Evolutionary conservation across 2,113 vertebrate genomes (phyloP).

Genomic region (Actenoides hombroni): DNA sequence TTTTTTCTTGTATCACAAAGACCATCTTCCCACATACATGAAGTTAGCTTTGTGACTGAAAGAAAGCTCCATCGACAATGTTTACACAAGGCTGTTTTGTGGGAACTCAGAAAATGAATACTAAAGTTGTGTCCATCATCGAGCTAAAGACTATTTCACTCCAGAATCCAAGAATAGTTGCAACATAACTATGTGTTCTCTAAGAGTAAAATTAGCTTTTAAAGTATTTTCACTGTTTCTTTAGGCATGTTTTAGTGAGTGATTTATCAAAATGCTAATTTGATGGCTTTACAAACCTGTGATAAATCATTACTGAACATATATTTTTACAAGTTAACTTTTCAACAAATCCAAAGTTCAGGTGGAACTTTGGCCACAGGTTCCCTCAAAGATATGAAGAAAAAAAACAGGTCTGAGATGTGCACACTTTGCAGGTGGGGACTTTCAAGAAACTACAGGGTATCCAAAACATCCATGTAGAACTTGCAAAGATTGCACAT

Average conservation of each 20-base stretch:
- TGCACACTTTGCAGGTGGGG: background rate
- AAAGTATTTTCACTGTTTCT: background rate
- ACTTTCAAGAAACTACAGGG: background rate
- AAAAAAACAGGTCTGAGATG: background rate
- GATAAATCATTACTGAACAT: background rate
- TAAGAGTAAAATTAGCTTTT: background rate
- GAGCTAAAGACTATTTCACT: background rate
- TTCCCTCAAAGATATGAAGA: background rate
- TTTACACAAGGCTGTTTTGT: background rate
- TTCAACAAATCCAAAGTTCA: background rate
- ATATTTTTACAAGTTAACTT: background rate
- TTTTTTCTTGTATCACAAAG: background rate
- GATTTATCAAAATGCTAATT: background rate
- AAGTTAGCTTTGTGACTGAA: background rate
- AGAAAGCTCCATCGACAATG: fast-evolving
- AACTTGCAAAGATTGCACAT: background rate
- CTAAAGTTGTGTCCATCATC: background rate
- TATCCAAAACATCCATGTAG: background rate
- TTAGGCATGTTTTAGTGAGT: background rate
- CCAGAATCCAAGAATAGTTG: background rate
- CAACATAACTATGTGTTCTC: background rate
- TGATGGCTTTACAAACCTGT: background rate
- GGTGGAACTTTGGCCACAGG: background rate
- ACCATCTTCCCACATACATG: background rate
- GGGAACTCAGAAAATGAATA: background rate